phyloP scores from a whole-genome alignment of 2,888 invertebrate genomes.

The Homarus gammarus region DNA sequence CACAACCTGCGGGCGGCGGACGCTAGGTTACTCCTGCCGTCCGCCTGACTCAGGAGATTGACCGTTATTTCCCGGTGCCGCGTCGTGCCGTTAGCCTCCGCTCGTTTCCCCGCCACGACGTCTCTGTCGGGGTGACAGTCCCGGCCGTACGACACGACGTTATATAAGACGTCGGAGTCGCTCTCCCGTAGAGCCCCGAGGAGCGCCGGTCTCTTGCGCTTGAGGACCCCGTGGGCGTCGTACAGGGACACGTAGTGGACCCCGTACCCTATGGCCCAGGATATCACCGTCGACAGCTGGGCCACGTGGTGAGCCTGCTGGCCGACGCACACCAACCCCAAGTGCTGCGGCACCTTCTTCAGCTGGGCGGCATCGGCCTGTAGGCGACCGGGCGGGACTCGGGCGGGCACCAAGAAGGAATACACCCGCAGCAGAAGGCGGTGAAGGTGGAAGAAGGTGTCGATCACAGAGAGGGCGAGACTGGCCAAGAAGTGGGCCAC shows the following conservation, averaged over 20 bases:
- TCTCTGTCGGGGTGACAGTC: not conserved
- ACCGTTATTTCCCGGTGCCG: not conserved
- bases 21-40: constrained; percentile 34
- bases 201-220: not conserved
- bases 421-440: not conserved
- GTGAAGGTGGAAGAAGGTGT: constrained; percentile 34
- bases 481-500: constrained; percentile 66
- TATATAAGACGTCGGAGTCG: not conserved
- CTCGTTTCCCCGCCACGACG: not conserved
- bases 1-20: not conserved
- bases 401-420: not conserved
- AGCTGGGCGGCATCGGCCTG: constrained; percentile 39
- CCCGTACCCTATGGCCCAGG: constrained; percentile 46
- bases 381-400: constrained; percentile 3
- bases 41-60: constrained; percentile 41
- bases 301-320: not conserved
- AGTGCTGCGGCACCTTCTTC: constrained; percentile 46
- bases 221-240: constrained; percentile 26
- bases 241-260: constrained; percentile 28
- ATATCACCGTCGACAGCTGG: constrained; percentile 16
- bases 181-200: not conserved
- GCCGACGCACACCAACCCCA: constrained; percentile 29
- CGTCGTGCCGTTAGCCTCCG: not conserved
- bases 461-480: constrained; percentile 47
- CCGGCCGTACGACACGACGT: not conserved